Evolutionary conservation across 2,888 invertebrate genomes (phyloP).

Genomic region (Amaurobius ferox): DNA sequence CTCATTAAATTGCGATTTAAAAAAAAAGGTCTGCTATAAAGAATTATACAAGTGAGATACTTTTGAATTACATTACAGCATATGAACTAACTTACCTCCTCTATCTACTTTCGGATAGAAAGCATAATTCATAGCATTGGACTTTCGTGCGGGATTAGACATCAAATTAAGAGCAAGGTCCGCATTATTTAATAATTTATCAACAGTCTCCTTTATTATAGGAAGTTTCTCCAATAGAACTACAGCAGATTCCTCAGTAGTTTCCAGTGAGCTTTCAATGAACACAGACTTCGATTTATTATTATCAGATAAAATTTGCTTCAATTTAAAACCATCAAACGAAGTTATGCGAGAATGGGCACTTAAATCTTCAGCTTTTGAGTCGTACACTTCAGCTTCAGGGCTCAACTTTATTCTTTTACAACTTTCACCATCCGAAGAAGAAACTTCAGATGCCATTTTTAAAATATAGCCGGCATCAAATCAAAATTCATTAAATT

Average conservation of each 20-base stretch:
- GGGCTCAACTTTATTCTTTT: not conserved
- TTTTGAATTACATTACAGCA: too few species aligned
- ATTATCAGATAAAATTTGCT: slow-evolving; percentile 71
- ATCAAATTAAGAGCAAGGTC: slow-evolving; percentile 60
- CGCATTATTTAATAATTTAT: slow-evolving; percentile 61
- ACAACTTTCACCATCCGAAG: not conserved
- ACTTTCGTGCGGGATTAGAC: not conserved
- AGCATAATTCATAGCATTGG: slow-evolving; percentile 50
- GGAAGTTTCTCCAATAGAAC: slow-evolving; percentile 89
- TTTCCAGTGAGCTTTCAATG: slow-evolving; percentile 56
- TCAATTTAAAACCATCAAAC: slow-evolving; percentile 55
- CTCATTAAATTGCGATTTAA: too few species aligned
- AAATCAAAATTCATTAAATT: too few species aligned
- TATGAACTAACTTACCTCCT: slow-evolving; percentile 47
- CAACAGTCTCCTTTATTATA: slow-evolving; percentile 82
- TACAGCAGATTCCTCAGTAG: slow-evolving; percentile 80
- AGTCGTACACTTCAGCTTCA: not conserved
- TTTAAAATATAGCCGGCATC: not conserved
- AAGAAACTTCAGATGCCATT: slow-evolving; percentile 11
- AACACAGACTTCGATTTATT: slow-evolving; percentile 67
- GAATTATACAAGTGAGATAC: too few species aligned
- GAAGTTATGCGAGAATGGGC: slow-evolving; percentile 44
- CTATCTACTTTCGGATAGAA: slow-evolving; percentile 40
- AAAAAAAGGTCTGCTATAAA: too few species aligned
- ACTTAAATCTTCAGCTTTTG: slow-evolving; percentile 46